These are phyloP conservation scores for Uria aalge DNA, from an alignment of 2,113 vertebrate species.

Conservation along the genomic window DNA sequence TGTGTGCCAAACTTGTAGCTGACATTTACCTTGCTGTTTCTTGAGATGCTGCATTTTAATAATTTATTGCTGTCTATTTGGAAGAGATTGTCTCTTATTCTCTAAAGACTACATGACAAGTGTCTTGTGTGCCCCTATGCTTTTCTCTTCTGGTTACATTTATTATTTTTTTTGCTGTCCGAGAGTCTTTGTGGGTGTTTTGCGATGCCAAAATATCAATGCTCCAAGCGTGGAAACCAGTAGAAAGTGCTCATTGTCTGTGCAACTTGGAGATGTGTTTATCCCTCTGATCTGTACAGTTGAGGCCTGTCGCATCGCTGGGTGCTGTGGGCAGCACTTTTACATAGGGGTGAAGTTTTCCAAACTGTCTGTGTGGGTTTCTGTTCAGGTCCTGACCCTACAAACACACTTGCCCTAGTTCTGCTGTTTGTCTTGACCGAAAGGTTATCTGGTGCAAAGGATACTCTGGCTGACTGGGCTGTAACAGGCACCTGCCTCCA, in stretches of 20 bases:
- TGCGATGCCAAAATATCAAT: background rate
- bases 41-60: background rate
- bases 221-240: background rate
- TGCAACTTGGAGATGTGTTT: background rate
- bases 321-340: background rate
- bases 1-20: background rate
- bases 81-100: background rate
- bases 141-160: background rate
- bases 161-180: background rate
- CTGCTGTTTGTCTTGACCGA: background rate
- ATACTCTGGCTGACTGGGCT: background rate
- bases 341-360: background rate
- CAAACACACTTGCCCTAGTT: background rate
- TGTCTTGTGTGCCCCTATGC: background rate
- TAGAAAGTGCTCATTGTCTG: rapidly evolving
- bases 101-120: background rate
- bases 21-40: background rate
- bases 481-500: background rate
- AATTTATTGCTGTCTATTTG: background rate
- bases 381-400: background rate
- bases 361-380: background rate
- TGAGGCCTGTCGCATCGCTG: rapidly evolving
- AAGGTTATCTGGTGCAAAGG: background rate
- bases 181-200: background rate
- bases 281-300: background rate